Base-by-base conservation (phyloP, 2,113 vertebrate genomes). In the Eulemur macaco region DNA sequence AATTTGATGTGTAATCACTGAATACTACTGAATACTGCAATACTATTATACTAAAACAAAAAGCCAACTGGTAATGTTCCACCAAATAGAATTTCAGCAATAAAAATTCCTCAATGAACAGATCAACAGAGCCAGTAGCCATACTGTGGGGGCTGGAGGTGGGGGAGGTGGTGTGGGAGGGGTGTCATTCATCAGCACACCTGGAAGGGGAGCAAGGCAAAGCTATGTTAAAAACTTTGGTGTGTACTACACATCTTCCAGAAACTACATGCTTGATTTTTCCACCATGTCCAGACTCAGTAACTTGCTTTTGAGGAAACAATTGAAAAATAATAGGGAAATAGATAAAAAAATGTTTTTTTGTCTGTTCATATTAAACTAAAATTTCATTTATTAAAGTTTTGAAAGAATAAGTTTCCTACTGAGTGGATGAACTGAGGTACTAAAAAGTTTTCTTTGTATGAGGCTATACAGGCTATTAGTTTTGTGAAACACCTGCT, bases 221-320 rank as follows among this genome's bases (percentile, higher is more conserved):
- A 8, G 23, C 21, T 58, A 76, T 20, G 29, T 20, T 54, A 39
- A 29, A 74, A 14, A 31, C 27, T 25, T 1, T 10, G 1, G 13
- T 56, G 20, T 39, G 12, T 2, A 77, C 11, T 12, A 80, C 25
- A 82, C 9, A 83, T 27, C 23, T 66, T 69, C 31, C 2, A 52
- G 66, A 14, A 64, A 47, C 21, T 39, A 45, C 0, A 6, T 29
- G 18, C 34, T 71, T 80, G n/a, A 47, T 39, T 92, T 84, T 50
- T 60, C 63, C 78, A 29, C n/a, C 14, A 47, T 14, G 13, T 12
- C 3, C 29, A 5, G 6, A 74, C 10, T 47, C 6, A 6, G 15
- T n/a, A 27, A 15, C 21, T 34, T 92, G 39, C 25, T 96, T 91
- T 87, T 56, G 31, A 91, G 64, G 11, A 94, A 86, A 89, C 14